These are phyloP conservation scores for Pangasianodon gigas DNA, from an alignment of 2,113 vertebrate species.

Conservation along the genomic window DNA sequence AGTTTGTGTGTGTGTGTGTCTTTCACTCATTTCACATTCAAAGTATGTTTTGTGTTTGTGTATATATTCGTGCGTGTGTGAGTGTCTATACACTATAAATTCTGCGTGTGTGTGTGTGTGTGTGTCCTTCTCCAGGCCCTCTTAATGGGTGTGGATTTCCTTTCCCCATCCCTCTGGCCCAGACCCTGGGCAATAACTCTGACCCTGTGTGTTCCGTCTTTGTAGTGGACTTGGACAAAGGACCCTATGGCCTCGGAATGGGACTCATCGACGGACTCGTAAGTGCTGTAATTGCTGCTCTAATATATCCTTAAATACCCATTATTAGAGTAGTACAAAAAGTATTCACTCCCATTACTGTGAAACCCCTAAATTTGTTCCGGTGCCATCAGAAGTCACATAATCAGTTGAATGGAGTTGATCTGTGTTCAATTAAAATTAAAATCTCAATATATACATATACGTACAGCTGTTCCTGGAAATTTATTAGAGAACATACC, in stretches of 20 bases:
- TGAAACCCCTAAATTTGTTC: neutral
- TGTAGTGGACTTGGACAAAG: constrained; percentile 91
- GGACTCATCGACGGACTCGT: constrained; percentile 94
- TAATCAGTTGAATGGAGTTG: neutral
- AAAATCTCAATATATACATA: neutral
- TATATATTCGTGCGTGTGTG: constrained; percentile 56
- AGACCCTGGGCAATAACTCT: constrained; percentile 70
- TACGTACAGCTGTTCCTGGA: neutral
- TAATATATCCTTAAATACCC: neutral
- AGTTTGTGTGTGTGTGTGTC: constrained; percentile 2
- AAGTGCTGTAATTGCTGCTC: constrained; percentile 62
- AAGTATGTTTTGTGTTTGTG: constrained; percentile 16
- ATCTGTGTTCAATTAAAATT: neutral
- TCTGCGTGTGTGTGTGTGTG: constrained; percentile 58
- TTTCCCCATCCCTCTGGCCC: constrained; percentile 73
- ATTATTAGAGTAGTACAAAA: neutral
- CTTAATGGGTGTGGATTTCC: constrained; percentile 78
- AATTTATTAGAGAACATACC: neutral
- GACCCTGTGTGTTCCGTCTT: constrained; percentile 89
- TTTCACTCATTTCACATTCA: neutral
- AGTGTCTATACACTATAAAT: neutral
- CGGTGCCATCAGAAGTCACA: neutral
- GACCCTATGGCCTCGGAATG: constrained; percentile 91
- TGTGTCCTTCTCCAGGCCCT: constrained; percentile 74
- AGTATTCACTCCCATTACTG: neutral